Base-by-base conservation (phyloP, 2,113 vertebrate genomes). In the Thinocorus orbignyianus region DNA sequence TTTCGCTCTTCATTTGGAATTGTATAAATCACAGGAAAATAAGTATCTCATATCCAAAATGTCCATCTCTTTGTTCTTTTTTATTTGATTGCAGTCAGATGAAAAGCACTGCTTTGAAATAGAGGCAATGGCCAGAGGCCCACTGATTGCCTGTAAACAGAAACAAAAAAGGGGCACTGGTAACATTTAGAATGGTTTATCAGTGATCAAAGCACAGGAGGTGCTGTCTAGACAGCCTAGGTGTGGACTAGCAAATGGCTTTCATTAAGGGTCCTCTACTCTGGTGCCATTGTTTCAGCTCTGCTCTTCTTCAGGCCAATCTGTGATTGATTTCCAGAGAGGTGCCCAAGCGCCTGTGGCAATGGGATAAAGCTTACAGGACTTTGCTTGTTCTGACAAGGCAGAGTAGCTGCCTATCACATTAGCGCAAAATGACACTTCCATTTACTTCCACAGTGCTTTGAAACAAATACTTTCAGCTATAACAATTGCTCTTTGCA, bases 241-340 rank as follows among this genome's bases (percentile, higher is more conserved):
- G 98, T 98, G 98, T 95, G 98, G 97, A 97, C 92, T 97, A 97
- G 95, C 98, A 97, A 97, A 98, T 98, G 98, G 98, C 98, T 98
- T 98, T 97, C 96, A 98, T 99, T 98, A 98, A 90, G 74, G 86
- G 86, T 96, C 93, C 96, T 97, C 97, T 97, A 96, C 95, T 94
- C 96, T 78, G 91, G 92, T 93, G 97, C 97, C 97, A 98, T 87
- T 97, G 96, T 97, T 98, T 96, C 94, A 86, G 97, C 88, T 97
- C 97, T 97, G 98, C 94, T 98, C 98, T 97, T 98, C 97, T 97
- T 98, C 97, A 97, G 93, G 94, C 95, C 98, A 98, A 98, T 98
- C 98, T 98, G 98, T 99, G 98, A 99, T 99, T 99, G 98, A 99
- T 99, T 99, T 99, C 98, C 98, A 98, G 81, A 95, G 98, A 98